Base-by-base conservation (phyloP, 2,797 vertebrate species). In the Rhodeus uyekii region DNA sequence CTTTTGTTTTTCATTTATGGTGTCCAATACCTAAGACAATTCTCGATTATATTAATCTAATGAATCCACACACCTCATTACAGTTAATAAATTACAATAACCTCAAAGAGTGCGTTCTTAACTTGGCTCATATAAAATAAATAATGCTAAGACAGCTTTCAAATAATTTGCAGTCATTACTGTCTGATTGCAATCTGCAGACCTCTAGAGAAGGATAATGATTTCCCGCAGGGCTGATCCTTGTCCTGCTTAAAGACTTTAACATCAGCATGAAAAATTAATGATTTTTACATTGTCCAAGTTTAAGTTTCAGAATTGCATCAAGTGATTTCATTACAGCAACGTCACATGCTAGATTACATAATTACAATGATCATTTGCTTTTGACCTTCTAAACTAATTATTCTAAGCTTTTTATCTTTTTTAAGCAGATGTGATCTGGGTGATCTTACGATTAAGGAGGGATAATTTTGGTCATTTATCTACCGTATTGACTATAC, bases 191-290 rank as follows among this genome's bases (percentile, higher is more conserved):
- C 58, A 72, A 81, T 81, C 73, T 72, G 67, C 58, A 85, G 36
- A 76, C 58, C 79, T 77, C 79, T 46, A 65, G 72, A 58, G 74
- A 65, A 77, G 71, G 58, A 65, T 71, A 81, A 76, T 84, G 55
- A 81, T 77, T 81, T 85, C 74, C 83, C 68, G 34, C 46, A 73
- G 67, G 74, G 60, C 73, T 85, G 42, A 85, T 81, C 46, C 75
- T 81, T 85, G 76, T 84, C 68, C 72, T 81, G 64, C 42, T 63
- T 72, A 65, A 64, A 84, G 38, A 86, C 60, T 60, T 76, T 73
- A 32, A 53, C 50, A 63, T 48, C 53, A 48, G 78, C 50, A 76
- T 44, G 46, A 22, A 67, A 10, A 58, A n/a, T 42, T 8, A 18
- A 64, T 77, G 53, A n/a, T 27, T 68, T 55, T 65, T 64, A 65